phyloP scores from a whole-genome alignment of 2,888 invertebrate genomes.

The Scaptomyza caliginosa region DNA sequence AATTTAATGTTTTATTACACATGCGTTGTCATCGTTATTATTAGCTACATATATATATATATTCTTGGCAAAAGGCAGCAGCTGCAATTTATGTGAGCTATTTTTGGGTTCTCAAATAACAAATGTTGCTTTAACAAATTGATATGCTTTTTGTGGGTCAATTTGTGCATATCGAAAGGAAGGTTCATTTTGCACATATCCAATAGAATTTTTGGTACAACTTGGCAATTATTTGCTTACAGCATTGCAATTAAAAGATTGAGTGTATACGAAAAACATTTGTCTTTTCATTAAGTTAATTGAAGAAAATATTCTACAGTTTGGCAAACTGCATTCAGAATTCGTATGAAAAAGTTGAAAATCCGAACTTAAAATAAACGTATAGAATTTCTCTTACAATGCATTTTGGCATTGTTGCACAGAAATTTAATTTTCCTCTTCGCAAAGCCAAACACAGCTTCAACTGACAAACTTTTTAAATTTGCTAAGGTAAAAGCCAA shows the following conservation, averaged over 20 bases:
- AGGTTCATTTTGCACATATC: too few relatives aligned
- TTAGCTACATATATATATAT: too few relatives aligned
- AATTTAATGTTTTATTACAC: slow-evolving; percentile 48
- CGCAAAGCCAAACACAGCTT: background rate
- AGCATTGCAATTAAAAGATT: too few relatives aligned
- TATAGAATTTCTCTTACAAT: background rate
- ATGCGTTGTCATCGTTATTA: slow-evolving; percentile 20
- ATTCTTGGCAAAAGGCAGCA: slow-evolving; percentile 14
- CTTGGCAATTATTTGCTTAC: too few relatives aligned
- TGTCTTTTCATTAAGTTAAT: background rate
- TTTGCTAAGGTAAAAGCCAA: background rate
- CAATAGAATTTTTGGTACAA: too few relatives aligned
- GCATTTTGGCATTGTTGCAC: background rate
- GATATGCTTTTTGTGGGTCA: background rate
- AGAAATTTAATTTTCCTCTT: background rate
- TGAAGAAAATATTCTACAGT: too few relatives aligned
- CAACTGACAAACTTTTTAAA: background rate
- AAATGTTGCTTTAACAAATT: background rate
- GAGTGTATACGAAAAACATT: background rate
- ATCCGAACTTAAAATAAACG: too few relatives aligned
- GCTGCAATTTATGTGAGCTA: slow-evolving; percentile 16
- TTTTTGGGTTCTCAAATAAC: background rate
- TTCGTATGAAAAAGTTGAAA: background rate
- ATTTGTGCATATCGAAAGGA: background rate
- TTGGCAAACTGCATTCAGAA: background rate